Percentiles rank a stretch among this genome's conserved stretches.
Conservation (phyloP, 2,797 vertebrate genomes). For the Oryzias sinensis region DNA sequence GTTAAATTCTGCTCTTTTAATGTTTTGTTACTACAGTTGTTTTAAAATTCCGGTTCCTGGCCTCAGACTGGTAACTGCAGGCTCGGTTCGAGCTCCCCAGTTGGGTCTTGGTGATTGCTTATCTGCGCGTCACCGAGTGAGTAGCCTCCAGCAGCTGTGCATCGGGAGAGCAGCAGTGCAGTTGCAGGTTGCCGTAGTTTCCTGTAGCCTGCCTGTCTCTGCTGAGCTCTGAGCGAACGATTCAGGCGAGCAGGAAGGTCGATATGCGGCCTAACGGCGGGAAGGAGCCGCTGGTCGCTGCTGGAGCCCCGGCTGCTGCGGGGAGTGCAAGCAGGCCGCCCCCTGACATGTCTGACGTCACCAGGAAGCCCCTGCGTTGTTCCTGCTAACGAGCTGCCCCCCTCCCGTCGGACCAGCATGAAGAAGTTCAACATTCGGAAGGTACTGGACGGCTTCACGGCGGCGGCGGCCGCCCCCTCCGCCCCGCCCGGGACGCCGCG, state of each 20-base stretch:
- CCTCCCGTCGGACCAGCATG: slow-evolving; percentile 77
- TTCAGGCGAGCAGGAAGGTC: slow-evolving; percentile 53
- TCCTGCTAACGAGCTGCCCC: slow-evolving; percentile 60
- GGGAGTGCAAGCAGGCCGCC: slow-evolving; percentile 63
- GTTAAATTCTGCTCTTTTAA: too few species aligned
- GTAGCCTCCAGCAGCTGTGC: slow-evolving; percentile 2
- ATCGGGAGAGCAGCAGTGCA: slow-evolving; percentile 74
- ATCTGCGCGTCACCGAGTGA: background rate
- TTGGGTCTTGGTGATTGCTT: slow-evolving; percentile 7
- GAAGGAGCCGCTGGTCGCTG: slow-evolving; percentile 36
- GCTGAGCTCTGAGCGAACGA: slow-evolving; percentile 58
- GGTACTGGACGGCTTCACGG: slow-evolving; percentile 97
- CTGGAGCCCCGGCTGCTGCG: slow-evolving; percentile 37
- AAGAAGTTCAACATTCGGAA: slow-evolving; percentile 97
- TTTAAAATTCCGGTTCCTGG: too few species aligned
- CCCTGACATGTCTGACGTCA: slow-evolving; percentile 71
- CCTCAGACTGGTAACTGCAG: too few species aligned
- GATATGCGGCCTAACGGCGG: background rate
- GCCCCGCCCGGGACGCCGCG: slow-evolving; percentile 77
- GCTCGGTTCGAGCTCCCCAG: background rate
- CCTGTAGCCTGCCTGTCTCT: slow-evolving; percentile 71
- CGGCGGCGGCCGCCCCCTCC: slow-evolving; percentile 82
- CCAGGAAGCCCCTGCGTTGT: slow-evolving; percentile 63
- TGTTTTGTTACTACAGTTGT: too few species aligned
- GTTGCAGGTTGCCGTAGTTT: slow-evolving; percentile 73